A percentile compares a stretch with the other conserved stretches of the same genome.
Evolutionary conservation across 2,797 vertebrate species (phyloP).

Genomic region (Hemibagrus guttatus): DNA sequence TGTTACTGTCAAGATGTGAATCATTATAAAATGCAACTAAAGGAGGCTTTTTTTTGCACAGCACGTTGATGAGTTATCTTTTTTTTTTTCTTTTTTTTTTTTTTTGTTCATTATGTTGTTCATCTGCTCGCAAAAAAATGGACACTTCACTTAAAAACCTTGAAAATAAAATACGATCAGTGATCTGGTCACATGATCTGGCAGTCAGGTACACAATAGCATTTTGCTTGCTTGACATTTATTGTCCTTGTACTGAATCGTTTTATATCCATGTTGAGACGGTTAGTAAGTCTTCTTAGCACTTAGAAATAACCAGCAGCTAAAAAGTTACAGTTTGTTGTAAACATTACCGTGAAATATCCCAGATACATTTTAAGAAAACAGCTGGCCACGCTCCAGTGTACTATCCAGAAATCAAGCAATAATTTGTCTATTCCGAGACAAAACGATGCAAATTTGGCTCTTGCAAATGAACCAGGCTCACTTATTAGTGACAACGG

Average conservation of each 20-base stretch:
- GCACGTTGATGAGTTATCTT: constrained; percentile 54
- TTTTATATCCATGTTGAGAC: constrained; percentile 26
- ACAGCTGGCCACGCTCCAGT: not conserved
- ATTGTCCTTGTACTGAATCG: constrained; percentile 6
- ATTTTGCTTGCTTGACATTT: not conserved
- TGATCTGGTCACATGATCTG: constrained; percentile 65
- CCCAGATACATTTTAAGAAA: constrained; percentile 18
- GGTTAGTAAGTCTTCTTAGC: constrained; percentile 36
- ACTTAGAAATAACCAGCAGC: constrained; percentile 48
- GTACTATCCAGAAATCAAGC: constrained; percentile 15
- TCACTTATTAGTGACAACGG: not conserved
- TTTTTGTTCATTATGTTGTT: constrained; percentile 40
- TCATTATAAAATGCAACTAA: constrained; percentile 50
- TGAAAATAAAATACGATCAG: constrained; percentile 65
- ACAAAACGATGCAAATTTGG: not conserved
- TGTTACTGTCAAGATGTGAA: constrained; percentile 55
- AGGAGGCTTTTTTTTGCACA: constrained; percentile 54
- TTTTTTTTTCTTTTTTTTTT: not conserved
- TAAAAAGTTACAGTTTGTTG: constrained; percentile 48
- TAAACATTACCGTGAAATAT: constrained; percentile 44
- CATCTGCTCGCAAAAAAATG: constrained; percentile 42
- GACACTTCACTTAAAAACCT: constrained; percentile 56
- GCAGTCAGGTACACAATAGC: constrained; percentile 66
- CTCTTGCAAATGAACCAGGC: not conserved
- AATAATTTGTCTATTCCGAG: constrained; percentile 3